These are phyloP conservation scores for Acanthis flammea DNA, from an alignment of 2,797 vertebrate genomes.

Conservation along the genomic window DNA sequence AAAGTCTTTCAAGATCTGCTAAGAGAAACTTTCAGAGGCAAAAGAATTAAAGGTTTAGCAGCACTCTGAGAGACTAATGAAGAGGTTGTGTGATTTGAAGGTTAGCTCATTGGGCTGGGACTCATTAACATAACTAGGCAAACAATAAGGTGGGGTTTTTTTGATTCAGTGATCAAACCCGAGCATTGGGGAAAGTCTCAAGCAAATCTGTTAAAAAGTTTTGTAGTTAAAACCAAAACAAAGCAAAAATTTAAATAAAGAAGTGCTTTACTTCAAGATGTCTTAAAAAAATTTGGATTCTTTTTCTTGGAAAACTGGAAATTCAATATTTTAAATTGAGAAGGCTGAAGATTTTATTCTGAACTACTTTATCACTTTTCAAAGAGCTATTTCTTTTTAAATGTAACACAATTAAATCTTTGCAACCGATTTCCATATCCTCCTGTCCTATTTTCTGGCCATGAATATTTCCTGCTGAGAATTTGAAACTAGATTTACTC, in stretches of 20 bases:
- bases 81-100: conserved; percentile 44
- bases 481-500: background rate
- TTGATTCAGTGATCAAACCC: background rate
- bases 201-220: background rate
- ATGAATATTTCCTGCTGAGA: background rate
- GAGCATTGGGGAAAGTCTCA: background rate
- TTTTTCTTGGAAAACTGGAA: background rate
- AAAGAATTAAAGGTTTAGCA: conserved; percentile 33
- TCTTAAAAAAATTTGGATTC: background rate
- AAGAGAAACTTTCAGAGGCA: background rate
- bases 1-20: background rate
- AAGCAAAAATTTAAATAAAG: background rate
- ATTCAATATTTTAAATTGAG: background rate
- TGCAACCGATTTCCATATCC: background rate
- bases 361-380: background rate
- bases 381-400: background rate
- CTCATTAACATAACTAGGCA: conserved; percentile 46
- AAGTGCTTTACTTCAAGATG: background rate
- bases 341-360: background rate
- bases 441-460: background rate
- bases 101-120: conserved; percentile 11
- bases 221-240: background rate
- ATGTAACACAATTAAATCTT: background rate
- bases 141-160: background rate
- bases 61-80: conserved; percentile 32